Evolutionary conservation across 2,888 invertebrate species (phyloP).

Genomic region (Hybos culiciformis): DNA sequence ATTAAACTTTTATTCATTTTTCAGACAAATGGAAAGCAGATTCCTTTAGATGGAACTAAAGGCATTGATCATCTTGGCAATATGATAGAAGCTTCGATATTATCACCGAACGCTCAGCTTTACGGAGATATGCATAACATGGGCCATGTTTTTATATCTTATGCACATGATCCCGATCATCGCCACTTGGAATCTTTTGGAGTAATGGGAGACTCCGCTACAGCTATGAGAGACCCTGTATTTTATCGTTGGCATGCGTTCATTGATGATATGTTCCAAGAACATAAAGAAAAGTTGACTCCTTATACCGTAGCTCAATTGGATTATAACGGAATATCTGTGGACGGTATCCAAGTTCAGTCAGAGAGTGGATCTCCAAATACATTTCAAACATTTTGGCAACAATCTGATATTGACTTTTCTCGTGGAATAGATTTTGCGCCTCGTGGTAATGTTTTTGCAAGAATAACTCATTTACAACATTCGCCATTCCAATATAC

Average conservation of each 20-base stretch:
- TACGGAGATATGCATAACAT: slow-evolving; percentile 69
- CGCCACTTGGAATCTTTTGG: slow-evolving; percentile 52
- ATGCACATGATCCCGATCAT: slow-evolving; percentile 63
- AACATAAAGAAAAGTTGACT: slow-evolving; percentile 51
- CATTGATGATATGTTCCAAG: slow-evolving; percentile 57
- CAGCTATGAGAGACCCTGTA: slow-evolving; percentile 68
- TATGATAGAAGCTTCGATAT: slow-evolving; percentile 53
- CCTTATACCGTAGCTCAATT: slow-evolving; percentile 38
- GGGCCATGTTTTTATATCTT: slow-evolving; percentile 62
- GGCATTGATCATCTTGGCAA: slow-evolving; percentile 66
- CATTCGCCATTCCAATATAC: slow-evolving; percentile 51
- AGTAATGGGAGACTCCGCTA: slow-evolving; percentile 65
- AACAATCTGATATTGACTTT: slow-evolving; percentile 57
- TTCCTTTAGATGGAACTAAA: slow-evolving; percentile 45
- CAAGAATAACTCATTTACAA: slow-evolving; percentile 56
- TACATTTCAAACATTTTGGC: slow-evolving; percentile 54
- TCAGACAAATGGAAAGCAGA: slow-evolving; percentile 42
- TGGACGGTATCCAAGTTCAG: slow-evolving; percentile 39
- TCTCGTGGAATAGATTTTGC: slow-evolving; percentile 64
- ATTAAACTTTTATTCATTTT: slow-evolving; percentile 6
- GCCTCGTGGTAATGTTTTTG: slow-evolving; percentile 53
- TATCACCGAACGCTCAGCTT: slow-evolving; percentile 50
- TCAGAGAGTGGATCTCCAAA: slow-evolving; percentile 39
- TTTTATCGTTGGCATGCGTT: slow-evolving; percentile 72
- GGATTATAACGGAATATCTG: slow-evolving; percentile 37